Percentiles rank a stretch among this genome's conserved stretches.
Evolutionary conservation across 2,797 vertebrate species (phyloP).

Genomic region (Yasuhikotakia modesta): DNA sequence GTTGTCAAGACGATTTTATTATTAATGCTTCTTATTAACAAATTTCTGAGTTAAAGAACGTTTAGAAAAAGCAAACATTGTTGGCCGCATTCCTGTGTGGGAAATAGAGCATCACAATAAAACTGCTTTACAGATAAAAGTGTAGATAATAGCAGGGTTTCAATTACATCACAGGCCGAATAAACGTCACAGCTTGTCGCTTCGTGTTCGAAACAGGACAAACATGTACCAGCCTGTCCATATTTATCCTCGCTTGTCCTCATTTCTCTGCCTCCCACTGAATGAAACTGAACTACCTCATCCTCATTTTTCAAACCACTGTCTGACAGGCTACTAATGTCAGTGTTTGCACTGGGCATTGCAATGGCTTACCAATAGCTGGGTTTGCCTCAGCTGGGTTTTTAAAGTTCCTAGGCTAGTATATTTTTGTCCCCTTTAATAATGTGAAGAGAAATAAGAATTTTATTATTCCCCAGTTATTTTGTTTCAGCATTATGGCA

Average conservation of each 20-base stretch:
- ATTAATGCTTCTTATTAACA: not conserved
- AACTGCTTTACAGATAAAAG: not conserved
- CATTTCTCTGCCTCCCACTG: not conserved
- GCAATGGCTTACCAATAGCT: conserved; percentile 4
- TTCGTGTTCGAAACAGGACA: conserved; percentile 35
- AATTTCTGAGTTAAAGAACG: not conserved
- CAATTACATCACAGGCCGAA: conserved; percentile 6
- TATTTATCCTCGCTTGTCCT: not conserved
- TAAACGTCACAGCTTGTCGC: conserved; percentile 4
- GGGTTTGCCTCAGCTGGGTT: conserved; percentile 3
- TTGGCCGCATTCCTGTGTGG: not conserved
- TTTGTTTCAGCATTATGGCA: conserved; percentile 1
- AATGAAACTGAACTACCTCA: conserved; percentile 31
- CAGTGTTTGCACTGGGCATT: conserved; percentile 13
- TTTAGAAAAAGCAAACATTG: not conserved
- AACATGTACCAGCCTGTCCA: conserved; percentile 20
- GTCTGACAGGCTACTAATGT: conserved; percentile 3
- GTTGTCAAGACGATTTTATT: conserved; percentile 1
- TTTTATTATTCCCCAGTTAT: conserved; percentile 24
- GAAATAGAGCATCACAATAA: not conserved
- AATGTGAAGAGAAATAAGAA: conserved; percentile 39
- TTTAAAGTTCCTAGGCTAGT: conserved; percentile 4
- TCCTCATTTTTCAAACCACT: not conserved
- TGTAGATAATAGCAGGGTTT: conserved; percentile 13
- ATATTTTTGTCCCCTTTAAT: conserved; percentile 50